phyloP scores from a whole-genome alignment of 2,113 vertebrate genomes.

The Microcebus murinus region DNA sequence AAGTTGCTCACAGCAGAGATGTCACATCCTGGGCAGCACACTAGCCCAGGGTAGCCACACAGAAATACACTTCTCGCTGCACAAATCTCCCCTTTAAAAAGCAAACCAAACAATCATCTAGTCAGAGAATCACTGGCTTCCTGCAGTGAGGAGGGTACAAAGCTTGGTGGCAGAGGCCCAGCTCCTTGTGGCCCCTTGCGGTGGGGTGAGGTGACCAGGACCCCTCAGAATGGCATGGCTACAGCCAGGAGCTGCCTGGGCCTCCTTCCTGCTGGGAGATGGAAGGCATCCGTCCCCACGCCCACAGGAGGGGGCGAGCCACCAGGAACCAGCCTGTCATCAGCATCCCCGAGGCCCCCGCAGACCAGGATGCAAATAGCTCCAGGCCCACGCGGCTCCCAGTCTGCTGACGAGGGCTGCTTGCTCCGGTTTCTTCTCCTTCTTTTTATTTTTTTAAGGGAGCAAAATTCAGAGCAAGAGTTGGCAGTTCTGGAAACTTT shows the following conservation, averaged over 20 bases:
- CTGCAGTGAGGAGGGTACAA: neutral
- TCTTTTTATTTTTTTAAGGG: neutral
- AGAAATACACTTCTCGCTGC: neutral
- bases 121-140: neutral
- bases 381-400: constrained; percentile 63
- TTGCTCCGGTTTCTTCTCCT: constrained; percentile 24
- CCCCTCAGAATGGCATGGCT: neutral
- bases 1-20: neutral
- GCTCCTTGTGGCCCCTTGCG: neutral
- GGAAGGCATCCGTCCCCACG: neutral
- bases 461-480: constrained; percentile 33
- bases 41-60: neutral
- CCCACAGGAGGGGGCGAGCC: constrained; percentile 53
- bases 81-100: neutral
- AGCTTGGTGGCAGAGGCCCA: neutral
- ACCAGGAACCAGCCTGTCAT: constrained; percentile 48
- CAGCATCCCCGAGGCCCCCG: constrained; percentile 49
- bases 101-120: neutral
- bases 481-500: constrained; percentile 57
- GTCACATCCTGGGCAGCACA: neutral
- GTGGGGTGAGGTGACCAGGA: neutral
- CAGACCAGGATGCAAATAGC: constrained; percentile 68
- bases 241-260: neutral
- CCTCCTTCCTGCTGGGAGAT: neutral
- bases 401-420: constrained; percentile 36